phyloP scores from a whole-genome alignment of 2,113 vertebrate genomes.

The Etheostoma cragini region DNA sequence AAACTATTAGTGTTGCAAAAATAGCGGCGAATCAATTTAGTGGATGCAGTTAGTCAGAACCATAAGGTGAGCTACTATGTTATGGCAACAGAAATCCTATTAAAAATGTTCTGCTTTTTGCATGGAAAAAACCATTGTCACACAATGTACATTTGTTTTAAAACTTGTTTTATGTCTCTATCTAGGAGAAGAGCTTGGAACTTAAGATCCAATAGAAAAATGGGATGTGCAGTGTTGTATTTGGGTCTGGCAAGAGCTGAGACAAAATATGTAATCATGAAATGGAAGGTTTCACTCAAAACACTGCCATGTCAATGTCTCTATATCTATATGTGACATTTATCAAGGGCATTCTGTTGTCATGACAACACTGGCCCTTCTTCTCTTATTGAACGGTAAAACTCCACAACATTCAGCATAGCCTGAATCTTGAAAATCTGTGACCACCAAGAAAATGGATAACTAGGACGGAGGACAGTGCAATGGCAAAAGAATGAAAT shows the following conservation, averaged over 20 bases:
- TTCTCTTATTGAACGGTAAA: not conserved
- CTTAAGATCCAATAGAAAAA: not conserved
- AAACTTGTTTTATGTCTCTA: not conserved
- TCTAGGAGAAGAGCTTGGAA: not conserved
- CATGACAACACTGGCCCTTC: slow-evolving; percentile 4
- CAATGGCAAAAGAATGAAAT: not conserved
- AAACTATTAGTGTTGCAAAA: not conserved
- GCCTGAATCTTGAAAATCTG: not conserved
- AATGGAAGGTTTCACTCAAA: not conserved
- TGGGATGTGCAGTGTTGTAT: not conserved
- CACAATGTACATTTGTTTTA: not conserved
- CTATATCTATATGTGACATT: not conserved
- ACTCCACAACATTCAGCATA: not conserved
- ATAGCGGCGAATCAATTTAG: not conserved
- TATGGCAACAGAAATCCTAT: not conserved
- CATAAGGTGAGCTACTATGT: not conserved
- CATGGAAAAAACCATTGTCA: not conserved
- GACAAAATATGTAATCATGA: not conserved
- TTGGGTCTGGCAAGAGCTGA: not conserved
- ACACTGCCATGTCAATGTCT: not conserved
- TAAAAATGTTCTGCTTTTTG: slow-evolving; percentile 7
- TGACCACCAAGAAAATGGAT: not conserved
- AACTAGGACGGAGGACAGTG: not conserved
- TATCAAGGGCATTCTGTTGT: not conserved
- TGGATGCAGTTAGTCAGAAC: not conserved